These are phyloP conservation scores for Coenobita brevimanus DNA, from an alignment of 1,140 invertebrate genomes.

Conservation along the genomic window DNA sequence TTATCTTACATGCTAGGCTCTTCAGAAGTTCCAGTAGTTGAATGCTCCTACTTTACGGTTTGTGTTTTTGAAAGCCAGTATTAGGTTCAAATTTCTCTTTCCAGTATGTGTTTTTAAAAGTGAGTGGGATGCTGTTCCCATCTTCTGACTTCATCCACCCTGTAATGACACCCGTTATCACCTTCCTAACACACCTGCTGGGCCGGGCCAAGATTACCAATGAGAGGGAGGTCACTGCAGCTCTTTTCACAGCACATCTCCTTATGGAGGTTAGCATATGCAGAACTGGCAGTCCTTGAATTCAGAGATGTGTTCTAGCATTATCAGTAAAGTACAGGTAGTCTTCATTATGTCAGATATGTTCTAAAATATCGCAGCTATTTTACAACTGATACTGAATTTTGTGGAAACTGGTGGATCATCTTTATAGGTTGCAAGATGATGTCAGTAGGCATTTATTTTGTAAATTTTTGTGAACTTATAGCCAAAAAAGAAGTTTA, in stretches of 20 bases:
- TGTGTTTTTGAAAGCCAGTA: neutral
- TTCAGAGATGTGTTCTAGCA: too few relatives aligned
- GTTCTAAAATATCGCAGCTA: too few relatives aligned
- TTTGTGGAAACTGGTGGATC: too few relatives aligned
- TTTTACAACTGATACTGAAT: too few relatives aligned
- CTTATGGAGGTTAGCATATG: constrained; percentile 66
- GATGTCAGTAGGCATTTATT: too few relatives aligned
- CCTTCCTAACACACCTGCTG: constrained; percentile 74
- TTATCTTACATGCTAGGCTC: too few relatives aligned
- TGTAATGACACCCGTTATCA: constrained; percentile 74
- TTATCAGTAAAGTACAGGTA: too few relatives aligned
- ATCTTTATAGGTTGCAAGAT: too few relatives aligned
- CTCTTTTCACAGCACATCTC: constrained; percentile 57
- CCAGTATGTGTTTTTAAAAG: constrained; percentile 74
- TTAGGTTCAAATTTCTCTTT: constrained; percentile 65
- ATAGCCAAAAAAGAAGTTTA: too few relatives aligned
- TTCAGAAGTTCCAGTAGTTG: neutral
- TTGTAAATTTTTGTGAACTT: too few relatives aligned
- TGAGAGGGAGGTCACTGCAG: constrained; percentile 56
- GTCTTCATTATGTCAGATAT: too few relatives aligned
- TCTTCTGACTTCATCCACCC: constrained; percentile 75
- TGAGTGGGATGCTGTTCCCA: constrained; percentile 74
- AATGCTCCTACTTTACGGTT: neutral
- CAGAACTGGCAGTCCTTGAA: too few relatives aligned
- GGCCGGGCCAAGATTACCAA: constrained; percentile 54